Evolutionary conservation across 2,113 vertebrate species (phyloP), one percentile per base, ranked within the genome.

Genomic region (Hoplias malabaricus): DNA sequence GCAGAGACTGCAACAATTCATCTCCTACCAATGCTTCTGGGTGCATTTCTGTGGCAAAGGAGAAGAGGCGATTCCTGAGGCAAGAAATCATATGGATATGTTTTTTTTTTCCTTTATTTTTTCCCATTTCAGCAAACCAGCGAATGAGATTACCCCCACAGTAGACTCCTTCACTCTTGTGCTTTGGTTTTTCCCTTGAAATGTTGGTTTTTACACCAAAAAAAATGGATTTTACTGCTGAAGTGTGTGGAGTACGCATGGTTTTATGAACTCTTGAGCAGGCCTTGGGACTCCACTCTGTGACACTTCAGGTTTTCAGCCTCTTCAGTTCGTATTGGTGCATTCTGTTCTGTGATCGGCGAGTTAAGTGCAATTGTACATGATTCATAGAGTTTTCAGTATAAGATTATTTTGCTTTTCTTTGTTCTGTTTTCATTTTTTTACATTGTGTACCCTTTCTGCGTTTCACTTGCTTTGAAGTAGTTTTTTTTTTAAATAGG

Each of bases 281-380:
- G 23, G 46, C 33, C 10, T 38, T n/a, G 12, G 43, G 67, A 63
- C 33, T 19, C 8, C 33, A 3, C 19, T 19, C 36, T 31, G 16
- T 21, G 6, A 21, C 59, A n/a, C 59, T 36, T 36, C 59, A 36
- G 59, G 33, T 21, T 36, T 63, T 36, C 10, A 34, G 59, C 33
- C 59, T 63, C 31, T 36, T 63, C 16, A 3, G 31, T 63, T 63
- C 34, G 59, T 67, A 67, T 86, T 86, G 83, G 87, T 91, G 86
- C 86, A 87, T 90, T 91, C 86, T 85, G 86, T 91, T 90, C 89
- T 90, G 91, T 93, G 90, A 93, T 91, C 88, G 89, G 90, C 88
- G 91, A 93, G 90, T 92, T 88, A 92, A 91, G 90, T 93, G 90
- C 88, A 92, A 91, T 92, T 87, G 90, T 87, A 84, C 87, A 85